A percentile compares a stretch with the other conserved stretches of the same genome.
These are phyloP conservation scores for Pycnonotus jocosus DNA, from an alignment of 2,113 vertebrate species.

Conservation along the genomic window DNA sequence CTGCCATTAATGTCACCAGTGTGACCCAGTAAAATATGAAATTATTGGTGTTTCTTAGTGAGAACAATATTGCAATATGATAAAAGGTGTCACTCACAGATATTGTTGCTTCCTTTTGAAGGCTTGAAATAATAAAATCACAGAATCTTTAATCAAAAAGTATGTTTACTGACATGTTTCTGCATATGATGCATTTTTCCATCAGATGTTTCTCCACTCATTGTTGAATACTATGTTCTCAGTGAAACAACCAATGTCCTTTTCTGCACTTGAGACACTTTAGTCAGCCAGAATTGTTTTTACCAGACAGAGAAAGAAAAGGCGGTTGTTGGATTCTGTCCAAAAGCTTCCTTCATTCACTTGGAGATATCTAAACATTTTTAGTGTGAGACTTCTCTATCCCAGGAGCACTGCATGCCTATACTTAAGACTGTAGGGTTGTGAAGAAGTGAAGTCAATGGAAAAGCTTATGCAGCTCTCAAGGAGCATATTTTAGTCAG, in stretches of 20 bases:
- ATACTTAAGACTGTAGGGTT: neutral
- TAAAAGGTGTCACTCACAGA: neutral
- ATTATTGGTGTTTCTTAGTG: neutral
- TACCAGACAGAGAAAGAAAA: neutral
- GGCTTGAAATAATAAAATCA: neutral
- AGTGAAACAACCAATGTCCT: fast-evolving
- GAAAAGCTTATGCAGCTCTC: neutral
- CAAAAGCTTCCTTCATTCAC: neutral
- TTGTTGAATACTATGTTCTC: neutral
- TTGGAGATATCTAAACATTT: neutral
- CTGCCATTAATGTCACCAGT: neutral
- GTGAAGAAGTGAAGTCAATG: neutral
- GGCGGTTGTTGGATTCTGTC: neutral
- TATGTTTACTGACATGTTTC: neutral
- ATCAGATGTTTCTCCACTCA: neutral
- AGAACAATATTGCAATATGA: neutral
- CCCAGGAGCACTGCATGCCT: neutral
- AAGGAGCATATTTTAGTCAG: neutral
- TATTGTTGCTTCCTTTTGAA: neutral
- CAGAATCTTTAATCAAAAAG: neutral
- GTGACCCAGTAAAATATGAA: neutral
- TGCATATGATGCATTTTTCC: neutral
- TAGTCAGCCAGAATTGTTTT: neutral
- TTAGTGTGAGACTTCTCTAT: neutral
- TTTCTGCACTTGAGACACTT: neutral